phyloP scores from a whole-genome alignment of 1,140 invertebrate species.

The Himalopsyche phryganea region DNA sequence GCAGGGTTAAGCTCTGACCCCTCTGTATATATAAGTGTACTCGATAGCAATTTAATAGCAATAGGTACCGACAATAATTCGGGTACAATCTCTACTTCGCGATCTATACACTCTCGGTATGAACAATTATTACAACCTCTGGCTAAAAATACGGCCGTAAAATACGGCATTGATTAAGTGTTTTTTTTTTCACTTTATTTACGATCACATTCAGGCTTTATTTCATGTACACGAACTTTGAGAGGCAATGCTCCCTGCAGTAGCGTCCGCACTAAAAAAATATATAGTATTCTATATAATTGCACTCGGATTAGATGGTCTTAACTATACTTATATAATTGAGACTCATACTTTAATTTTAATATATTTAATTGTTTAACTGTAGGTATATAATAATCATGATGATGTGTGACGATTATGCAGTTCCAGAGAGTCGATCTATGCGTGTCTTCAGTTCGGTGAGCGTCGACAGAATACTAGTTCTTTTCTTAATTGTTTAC shows the following conservation, averaged over 20 bases:
- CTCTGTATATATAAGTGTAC: conserved; percentile 7
- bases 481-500: too few relatives aligned
- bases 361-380: too few relatives aligned
- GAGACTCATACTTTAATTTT: too few relatives aligned
- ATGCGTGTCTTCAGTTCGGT: too few relatives aligned
- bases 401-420: too few relatives aligned
- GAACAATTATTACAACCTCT: conserved; percentile 33
- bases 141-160: conserved; percentile 29
- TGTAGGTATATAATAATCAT: too few relatives aligned
- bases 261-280: background rate
- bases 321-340: too few relatives aligned
- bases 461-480: too few relatives aligned
- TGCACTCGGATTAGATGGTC: too few relatives aligned
- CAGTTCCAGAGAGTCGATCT: too few relatives aligned
- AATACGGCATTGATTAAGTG: conserved; percentile 34
- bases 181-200: conserved; percentile 30
- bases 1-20: conserved; percentile 14
- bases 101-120: conserved; percentile 28
- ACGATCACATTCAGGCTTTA: conserved; percentile 26
- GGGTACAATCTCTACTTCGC: conserved; percentile 19
- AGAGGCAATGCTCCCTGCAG: conserved; percentile 18
- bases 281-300: too few relatives aligned
- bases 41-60: conserved; percentile 19
- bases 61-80: conserved; percentile 26
- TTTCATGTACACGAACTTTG: conserved; percentile 31